A percentile compares a stretch with the other conserved stretches of the same genome.
These are phyloP conservation scores for Nowickia ferox DNA, from an alignment of 2,888 invertebrate genomes.

Conservation along the genomic window DNA sequence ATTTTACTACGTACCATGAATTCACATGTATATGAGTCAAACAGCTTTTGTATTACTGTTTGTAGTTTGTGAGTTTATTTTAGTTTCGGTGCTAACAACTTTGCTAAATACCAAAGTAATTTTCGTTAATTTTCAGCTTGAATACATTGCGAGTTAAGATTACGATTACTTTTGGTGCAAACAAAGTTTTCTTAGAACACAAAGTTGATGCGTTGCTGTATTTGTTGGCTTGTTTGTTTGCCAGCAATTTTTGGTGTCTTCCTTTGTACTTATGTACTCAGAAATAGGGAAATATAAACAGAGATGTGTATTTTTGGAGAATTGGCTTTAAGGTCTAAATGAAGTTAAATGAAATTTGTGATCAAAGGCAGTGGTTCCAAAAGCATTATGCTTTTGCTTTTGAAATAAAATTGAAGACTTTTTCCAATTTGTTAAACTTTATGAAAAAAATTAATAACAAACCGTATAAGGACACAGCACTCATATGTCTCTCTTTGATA, in stretches of 20 bases:
- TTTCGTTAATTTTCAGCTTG: slow-evolving; percentile 69
- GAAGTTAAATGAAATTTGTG: neutral
- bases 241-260: slow-evolving; percentile 15
- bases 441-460: too few relatives aligned
- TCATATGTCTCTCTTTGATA: too few relatives aligned
- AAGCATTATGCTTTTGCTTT: too few relatives aligned
- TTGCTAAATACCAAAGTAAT: slow-evolving; percentile 72
- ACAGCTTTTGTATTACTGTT: neutral
- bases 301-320: slow-evolving; percentile 13
- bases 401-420: neutral
- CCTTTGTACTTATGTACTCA: neutral
- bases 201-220: slow-evolving; percentile 41
- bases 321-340: neutral
- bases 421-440: too few relatives aligned
- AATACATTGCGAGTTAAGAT: slow-evolving; percentile 38
- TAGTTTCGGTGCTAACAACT: slow-evolving; percentile 71
- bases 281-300: neutral
- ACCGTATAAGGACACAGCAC: too few relatives aligned
- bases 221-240: neutral
- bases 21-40: neutral
- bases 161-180: slow-evolving; percentile 13
- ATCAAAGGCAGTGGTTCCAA: slow-evolving; percentile 13
- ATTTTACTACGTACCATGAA: neutral
- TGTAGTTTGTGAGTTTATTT: slow-evolving; percentile 35
- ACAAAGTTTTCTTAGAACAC: slow-evolving; percentile 32